These are phyloP conservation scores for Muscidifurax raptorellus DNA, from an alignment of 1,140 invertebrate species.

Conservation along the genomic window DNA sequence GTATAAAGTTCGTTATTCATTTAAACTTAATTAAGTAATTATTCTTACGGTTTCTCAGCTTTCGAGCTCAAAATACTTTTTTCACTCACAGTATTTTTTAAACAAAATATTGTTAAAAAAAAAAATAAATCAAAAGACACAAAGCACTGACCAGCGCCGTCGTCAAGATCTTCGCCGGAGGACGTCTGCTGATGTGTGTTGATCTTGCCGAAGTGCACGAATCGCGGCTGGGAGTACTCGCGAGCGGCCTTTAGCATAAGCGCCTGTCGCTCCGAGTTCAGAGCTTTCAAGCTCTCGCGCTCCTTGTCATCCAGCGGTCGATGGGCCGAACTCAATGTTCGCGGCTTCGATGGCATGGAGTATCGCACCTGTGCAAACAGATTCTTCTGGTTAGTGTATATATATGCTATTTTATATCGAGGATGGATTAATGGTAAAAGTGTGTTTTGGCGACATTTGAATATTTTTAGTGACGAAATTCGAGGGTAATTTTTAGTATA, in stretches of 20 bases:
- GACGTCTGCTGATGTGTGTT: slow-evolving; percentile 60
- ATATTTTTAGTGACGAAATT: no score
- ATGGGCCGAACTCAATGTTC: slow-evolving; percentile 33
- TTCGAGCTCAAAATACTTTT: no score
- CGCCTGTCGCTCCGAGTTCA: slow-evolving; percentile 56
- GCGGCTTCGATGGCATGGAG: slow-evolving; percentile 50
- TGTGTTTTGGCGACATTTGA: no score
- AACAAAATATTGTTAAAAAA: no score
- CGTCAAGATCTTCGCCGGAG: slow-evolving; percentile 32
- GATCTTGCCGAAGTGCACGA: slow-evolving; percentile 65
- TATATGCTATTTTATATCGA: slow-evolving; percentile 35
- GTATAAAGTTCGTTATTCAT: no score
- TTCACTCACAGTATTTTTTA: no score
- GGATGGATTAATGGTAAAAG: no score
- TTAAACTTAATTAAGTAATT: no score
- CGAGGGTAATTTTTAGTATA: no score
- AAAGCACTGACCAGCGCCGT: slow-evolving; percentile 39
- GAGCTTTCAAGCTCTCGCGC: slow-evolving; percentile 56
- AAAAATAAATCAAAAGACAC: no score
- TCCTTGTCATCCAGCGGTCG: slow-evolving; percentile 56
- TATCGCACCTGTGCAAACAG: slow-evolving; percentile 52
- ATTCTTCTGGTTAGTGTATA: background rate
- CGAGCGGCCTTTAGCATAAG: slow-evolving; percentile 56
- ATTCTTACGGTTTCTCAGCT: no score
- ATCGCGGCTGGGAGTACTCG: slow-evolving; percentile 60